These are phyloP conservation scores for Peromyscus maniculatus DNA, from an alignment of 2,113 vertebrate genomes.

Conservation along the genomic window DNA sequence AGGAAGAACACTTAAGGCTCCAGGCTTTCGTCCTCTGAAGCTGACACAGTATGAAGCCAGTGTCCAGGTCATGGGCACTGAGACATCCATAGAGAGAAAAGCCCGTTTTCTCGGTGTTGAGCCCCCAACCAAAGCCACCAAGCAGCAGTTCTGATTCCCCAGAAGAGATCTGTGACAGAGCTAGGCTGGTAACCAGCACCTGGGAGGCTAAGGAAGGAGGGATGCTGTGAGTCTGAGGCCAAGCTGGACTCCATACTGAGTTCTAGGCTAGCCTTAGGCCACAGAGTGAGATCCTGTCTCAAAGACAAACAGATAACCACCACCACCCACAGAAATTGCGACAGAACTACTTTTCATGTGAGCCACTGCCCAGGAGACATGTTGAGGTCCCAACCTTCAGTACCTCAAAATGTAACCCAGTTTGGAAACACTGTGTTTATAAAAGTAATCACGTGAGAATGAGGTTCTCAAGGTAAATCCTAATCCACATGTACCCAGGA, in stretches of 20 bases:
- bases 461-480: neutral
- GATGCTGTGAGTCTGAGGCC: neutral
- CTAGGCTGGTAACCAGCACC: neutral
- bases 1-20: neutral
- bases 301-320: neutral
- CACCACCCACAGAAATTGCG: neutral
- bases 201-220: neutral
- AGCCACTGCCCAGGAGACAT: neutral
- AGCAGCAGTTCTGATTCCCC: neutral
- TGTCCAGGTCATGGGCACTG: neutral
- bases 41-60: neutral
- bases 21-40: neutral
- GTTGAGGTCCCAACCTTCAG: neutral
- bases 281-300: neutral
- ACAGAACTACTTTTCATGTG: neutral
- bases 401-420: neutral
- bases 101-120: neutral
- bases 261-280: neutral
- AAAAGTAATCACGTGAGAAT: neutral
- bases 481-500: neutral
- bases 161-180: neutral
- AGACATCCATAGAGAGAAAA: neutral
- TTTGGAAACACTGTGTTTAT: slow-evolving; percentile 10
- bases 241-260: neutral
- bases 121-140: neutral